Base-by-base conservation (phyloP, 2,797 vertebrate species). In the Sebastes variabilis region DNA sequence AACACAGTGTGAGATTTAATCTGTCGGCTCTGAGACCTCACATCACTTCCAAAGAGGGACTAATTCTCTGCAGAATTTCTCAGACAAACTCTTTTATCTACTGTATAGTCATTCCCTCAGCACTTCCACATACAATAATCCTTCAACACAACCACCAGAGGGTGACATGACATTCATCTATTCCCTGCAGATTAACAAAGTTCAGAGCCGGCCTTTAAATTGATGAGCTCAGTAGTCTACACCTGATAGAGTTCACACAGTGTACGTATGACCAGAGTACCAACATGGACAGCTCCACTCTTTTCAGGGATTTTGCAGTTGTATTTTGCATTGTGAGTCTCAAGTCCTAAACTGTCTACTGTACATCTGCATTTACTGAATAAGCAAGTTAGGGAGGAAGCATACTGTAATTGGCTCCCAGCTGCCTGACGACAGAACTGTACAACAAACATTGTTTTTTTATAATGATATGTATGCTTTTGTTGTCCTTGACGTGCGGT, bases 361-460 rank as follows among this genome's bases (percentile, higher is more conserved):
- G 5, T 16, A 55, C 16, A 75, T 58, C 20, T 46, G 46, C 69
- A 65, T 75, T 55, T 64, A 71, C 38, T 30, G n/a, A 69, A 70
- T 36, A 24, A 65, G 68, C 2, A 59, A 62, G 30, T 36, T 18
- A 18, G 12, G 1, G 3, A 58, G 25, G 7, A 52, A 16, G 25
- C 11, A 18, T 3, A n/a, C 61, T 65, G 38, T 71, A 30, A 30
- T 42, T 60, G 7, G 0, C 30, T 75, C 34, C 2, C n/a, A 72
- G 70, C 52, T 76, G 66, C 67, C 74, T 34, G 27, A 66, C 34
- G 34, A 75, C 20, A 79, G 58, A 79, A 27, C 61, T 30, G 64
- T 18, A 42, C 4, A 71, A 29, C 56, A 42, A 56, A 38, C 24
- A 10, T 61, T 56, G 56, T n/a, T 16, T 42, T n/a, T 42, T 42